These are phyloP conservation scores for Callaeas wilsoni DNA, from an alignment of 2,113 vertebrate species.

Conservation along the genomic window DNA sequence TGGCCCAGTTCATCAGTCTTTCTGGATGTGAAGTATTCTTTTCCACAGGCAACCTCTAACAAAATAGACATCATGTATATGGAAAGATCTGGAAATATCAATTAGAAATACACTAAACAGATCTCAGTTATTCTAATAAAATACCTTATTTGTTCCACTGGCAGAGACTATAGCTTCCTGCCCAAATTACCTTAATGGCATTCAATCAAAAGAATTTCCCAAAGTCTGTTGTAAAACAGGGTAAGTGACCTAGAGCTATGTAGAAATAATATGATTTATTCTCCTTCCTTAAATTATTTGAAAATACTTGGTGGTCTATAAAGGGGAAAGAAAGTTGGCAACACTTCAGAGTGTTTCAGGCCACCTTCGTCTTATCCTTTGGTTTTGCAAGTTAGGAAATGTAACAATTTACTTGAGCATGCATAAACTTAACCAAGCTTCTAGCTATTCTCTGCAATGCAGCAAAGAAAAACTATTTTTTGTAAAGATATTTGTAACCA, in stretches of 20 bases:
- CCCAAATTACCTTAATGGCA: background rate
- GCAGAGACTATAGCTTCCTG: background rate
- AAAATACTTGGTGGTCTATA: background rate
- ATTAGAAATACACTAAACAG: conserved; percentile 36
- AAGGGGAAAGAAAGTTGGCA: background rate
- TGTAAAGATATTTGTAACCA: background rate
- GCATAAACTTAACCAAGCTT: background rate
- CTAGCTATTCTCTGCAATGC: background rate
- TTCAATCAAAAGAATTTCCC: conserved; percentile 8
- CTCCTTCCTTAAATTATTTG: background rate
- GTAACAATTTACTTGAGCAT: background rate
- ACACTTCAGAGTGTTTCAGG: background rate
- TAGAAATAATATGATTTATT: background rate
- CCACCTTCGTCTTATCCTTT: background rate
- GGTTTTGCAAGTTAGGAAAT: background rate
- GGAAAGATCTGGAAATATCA: conserved; percentile 60
- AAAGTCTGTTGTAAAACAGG: background rate
- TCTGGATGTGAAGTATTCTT: conserved; percentile 45
- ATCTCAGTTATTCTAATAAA: conserved; percentile 37
- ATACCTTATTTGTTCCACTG: conserved; percentile 33
- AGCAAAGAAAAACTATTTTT: background rate
- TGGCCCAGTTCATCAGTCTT: conserved; percentile 8
- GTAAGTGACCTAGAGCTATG: background rate
- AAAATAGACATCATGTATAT: background rate
- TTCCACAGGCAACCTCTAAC: conserved; percentile 36